Base-by-base conservation (phyloP, 1,140 invertebrate genomes). In the Drosophila erecta region DNA sequence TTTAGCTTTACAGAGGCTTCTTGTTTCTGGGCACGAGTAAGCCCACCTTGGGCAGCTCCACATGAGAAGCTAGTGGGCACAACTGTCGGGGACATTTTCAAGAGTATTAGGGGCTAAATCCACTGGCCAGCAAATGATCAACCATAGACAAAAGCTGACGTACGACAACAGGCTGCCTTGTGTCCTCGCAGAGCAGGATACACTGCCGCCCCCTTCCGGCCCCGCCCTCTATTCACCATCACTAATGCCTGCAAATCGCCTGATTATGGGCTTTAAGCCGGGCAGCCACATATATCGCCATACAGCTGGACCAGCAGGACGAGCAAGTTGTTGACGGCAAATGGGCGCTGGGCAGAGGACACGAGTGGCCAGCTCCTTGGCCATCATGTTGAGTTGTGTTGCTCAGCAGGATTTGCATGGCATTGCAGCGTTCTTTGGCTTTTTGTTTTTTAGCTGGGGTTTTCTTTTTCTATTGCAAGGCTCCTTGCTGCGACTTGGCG, bases 241-340 rank as follows among this genome's bases (percentile, higher is more conserved):
- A 27, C 59, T 87, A 86, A 86, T 89, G 83, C 84, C 76, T 79
- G 85, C 79, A 90, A 87, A 87, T 87, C 72, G 84, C 53, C 84
- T 77, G 84, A 87, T 87, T 87, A 89, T 80, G 76, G 78, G 84
- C 76, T 66, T 66, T 72, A 76, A 69, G 74, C 61, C 55, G 35
- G 70, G 27, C 59, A 58, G 74, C 58, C 60, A 67, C 67, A 83
- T 60, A 83, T 62, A 58, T 47, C 59, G 43, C 37, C 59, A 57
- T 51, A 61, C 46, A n/a, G 49, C 40, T 22, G 46, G 51, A 67
- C 43, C 47, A 57, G 70, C 53, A 75, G 62, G 64, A 67, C 72
- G n/a, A 17, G 43, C 69, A 55, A 80, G 54, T 61, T 69, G 77
- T 53, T 80, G 77, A 59, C 60, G 78, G 49, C 33, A 64, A 50